These are phyloP conservation scores for Drosophila triauraria DNA, from an alignment of 1,140 invertebrate species.

Conservation along the genomic window DNA sequence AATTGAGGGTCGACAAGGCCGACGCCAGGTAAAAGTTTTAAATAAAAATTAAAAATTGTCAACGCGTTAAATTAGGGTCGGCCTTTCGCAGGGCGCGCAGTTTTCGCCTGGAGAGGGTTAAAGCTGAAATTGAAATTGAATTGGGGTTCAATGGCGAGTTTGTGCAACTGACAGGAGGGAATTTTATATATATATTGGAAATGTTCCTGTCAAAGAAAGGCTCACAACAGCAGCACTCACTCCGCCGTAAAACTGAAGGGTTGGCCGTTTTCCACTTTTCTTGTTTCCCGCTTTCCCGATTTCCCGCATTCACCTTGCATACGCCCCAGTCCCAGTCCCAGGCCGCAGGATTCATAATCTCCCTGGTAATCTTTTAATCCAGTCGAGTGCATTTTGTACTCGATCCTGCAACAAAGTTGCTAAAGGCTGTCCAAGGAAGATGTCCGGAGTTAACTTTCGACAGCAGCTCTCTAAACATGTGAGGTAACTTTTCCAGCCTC, in stretches of 20 bases:
- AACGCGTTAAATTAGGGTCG: constrained; percentile 80
- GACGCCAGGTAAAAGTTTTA: constrained; percentile 67
- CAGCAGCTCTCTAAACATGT: constrained; percentile 62
- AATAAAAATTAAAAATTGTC: constrained; percentile 84
- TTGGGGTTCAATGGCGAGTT: constrained; percentile 38
- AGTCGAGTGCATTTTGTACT: constrained; percentile 83
- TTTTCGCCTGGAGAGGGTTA: constrained; percentile 11
- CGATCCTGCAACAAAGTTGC: constrained; percentile 81
- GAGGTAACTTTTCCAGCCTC: constrained; percentile 35
- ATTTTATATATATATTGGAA: constrained; percentile 15
- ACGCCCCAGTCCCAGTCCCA: not conserved
- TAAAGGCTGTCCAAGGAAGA: constrained; percentile 47
- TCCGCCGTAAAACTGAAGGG: constrained; percentile 8
- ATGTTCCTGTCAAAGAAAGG: constrained; percentile 28
- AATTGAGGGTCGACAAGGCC: constrained; percentile 46
- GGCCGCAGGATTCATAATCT: constrained; percentile 74
- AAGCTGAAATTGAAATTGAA: constrained; percentile 66
- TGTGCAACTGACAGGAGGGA: constrained; percentile 19
- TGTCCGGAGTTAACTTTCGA: constrained; percentile 61
- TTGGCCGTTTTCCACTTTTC: not conserved
- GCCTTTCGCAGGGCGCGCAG: not conserved
- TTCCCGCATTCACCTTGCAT: not conserved
- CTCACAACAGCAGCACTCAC: constrained; percentile 9
- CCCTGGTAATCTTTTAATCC: constrained; percentile 82
- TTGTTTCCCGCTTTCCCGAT: not conserved